A percentile compares a stretch with the other conserved stretches of the same genome.
phyloP scores from a whole-genome alignment of 1,140 invertebrate species.

The Ruditapes philippinarum region DNA sequence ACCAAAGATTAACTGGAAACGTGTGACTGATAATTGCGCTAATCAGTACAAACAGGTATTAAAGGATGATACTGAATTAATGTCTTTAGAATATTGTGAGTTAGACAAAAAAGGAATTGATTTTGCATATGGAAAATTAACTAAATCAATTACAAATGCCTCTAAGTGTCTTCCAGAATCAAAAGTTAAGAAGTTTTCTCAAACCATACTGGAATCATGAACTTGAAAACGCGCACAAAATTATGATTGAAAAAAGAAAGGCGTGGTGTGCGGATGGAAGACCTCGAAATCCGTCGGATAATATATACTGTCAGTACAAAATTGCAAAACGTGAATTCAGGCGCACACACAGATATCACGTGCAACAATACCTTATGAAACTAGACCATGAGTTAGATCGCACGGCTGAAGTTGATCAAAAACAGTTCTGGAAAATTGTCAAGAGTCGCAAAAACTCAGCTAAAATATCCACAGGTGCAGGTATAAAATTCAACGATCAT shows the following conservation, averaged over 20 bases:
- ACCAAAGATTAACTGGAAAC: no score
- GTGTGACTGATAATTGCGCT: no score
- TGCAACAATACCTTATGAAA: background rate
- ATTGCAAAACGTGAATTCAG: conserved; percentile 1
- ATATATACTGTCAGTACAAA: background rate
- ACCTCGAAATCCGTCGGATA: background rate
- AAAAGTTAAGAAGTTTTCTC: no score
- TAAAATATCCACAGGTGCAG: no score
- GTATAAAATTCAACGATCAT: no score
- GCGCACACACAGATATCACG: conserved; percentile 1
- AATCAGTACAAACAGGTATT: no score
- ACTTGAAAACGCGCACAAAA: background rate
- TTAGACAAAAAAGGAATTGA: background rate
- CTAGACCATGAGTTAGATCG: background rate
- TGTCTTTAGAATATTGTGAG: background rate
- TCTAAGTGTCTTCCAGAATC: no score
- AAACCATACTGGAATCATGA: no score
- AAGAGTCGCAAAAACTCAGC: no score
- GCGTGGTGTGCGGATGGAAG: conserved; percentile 13
- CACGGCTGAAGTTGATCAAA: background rate
- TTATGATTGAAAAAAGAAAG: background rate
- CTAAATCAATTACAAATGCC: no score
- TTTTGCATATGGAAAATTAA: background rate
- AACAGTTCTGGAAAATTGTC: background rate
- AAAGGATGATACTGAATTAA: background rate